Evolutionary conservation across 2,113 vertebrate genomes (phyloP).

Genomic region (Leuciscus idus): DNA sequence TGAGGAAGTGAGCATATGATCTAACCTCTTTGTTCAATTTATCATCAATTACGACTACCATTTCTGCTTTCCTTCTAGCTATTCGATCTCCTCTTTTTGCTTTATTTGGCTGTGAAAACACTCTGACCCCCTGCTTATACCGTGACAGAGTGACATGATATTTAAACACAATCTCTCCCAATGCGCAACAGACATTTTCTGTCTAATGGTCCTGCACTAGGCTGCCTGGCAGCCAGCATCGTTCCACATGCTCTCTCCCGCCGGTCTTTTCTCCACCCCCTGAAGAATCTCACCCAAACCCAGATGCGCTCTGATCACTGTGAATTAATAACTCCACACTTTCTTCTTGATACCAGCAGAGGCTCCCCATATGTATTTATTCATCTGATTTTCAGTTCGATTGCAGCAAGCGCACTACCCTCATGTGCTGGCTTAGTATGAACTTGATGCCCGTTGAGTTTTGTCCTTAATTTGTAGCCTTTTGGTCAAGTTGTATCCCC

Average conservation of each 20-base stretch:
- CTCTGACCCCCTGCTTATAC: slow-evolving; percentile 9
- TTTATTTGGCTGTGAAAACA: slow-evolving; percentile 6
- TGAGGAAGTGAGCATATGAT: background rate
- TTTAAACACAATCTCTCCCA: slow-evolving; percentile 44
- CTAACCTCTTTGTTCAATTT: background rate
- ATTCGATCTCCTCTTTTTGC: background rate
- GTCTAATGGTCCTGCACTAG: slow-evolving; percentile 41
- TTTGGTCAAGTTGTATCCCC: background rate
- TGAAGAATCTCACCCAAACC: slow-evolving; percentile 37
- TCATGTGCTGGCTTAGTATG: slow-evolving; percentile 20
- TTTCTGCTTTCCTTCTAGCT: background rate
- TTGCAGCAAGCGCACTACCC: background rate
- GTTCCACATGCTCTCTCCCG: slow-evolving; percentile 36
- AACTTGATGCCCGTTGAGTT: slow-evolving; percentile 61
- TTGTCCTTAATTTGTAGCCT: slow-evolving; percentile 11
- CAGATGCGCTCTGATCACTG: slow-evolving; percentile 19
- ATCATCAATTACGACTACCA: background rate
- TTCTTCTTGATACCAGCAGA: slow-evolving; percentile 25
- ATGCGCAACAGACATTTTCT: slow-evolving; percentile 27
- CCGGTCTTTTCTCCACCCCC: slow-evolving; percentile 25
- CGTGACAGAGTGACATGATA: slow-evolving; percentile 43
- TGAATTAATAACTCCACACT: slow-evolving; percentile 24
- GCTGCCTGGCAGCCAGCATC: slow-evolving; percentile 39
- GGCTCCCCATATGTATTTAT: slow-evolving; percentile 13
- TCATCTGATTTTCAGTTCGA: slow-evolving; percentile 29